Evolutionary conservation across 2,888 invertebrate genomes (phyloP).

Genomic region (Keiferia lycopersicella): DNA sequence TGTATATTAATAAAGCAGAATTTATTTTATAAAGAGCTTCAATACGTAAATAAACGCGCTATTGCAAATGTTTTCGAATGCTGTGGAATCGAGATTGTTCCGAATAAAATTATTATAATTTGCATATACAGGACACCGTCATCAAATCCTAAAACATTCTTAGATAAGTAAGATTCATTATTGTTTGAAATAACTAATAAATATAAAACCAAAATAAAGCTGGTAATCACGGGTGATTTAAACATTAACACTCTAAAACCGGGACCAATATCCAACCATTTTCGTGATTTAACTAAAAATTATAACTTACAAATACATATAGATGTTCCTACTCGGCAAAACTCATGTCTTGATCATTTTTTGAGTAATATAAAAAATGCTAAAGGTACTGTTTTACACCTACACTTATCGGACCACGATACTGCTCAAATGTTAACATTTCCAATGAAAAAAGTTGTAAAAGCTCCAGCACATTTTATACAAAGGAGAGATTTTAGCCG

Average conservation of each 20-base stretch:
- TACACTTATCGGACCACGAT: conserved; percentile 18
- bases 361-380: conserved; percentile 22
- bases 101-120: conserved; percentile 22
- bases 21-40: too few species aligned
- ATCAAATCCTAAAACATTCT: conserved; percentile 23
- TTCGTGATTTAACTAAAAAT: not conserved
- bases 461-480: not conserved
- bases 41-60: too few species aligned
- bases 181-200: conserved; percentile 17
- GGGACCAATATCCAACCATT: conserved; percentile 24
- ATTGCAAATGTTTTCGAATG: conserved; percentile 15
- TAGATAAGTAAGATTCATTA: conserved; percentile 19
- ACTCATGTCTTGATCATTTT: conserved; percentile 15
- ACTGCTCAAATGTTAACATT: conserved; percentile 15
- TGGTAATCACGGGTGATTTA: conserved; percentile 19
- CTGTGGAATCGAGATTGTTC: conserved; percentile 25
- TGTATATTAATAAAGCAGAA: too few species aligned
- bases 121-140: conserved; percentile 28
- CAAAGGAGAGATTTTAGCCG: conserved; percentile 11
- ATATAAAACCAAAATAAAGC: conserved; percentile 12
- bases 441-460: conserved; percentile 15
- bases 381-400: not conserved
- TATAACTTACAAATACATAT: conserved; percentile 12
- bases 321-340: conserved; percentile 11
- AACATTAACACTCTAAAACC: conserved; percentile 18